Conservation (phyloP, 2,113 vertebrate species). For the Cyanoderma ruficeps region DNA sequence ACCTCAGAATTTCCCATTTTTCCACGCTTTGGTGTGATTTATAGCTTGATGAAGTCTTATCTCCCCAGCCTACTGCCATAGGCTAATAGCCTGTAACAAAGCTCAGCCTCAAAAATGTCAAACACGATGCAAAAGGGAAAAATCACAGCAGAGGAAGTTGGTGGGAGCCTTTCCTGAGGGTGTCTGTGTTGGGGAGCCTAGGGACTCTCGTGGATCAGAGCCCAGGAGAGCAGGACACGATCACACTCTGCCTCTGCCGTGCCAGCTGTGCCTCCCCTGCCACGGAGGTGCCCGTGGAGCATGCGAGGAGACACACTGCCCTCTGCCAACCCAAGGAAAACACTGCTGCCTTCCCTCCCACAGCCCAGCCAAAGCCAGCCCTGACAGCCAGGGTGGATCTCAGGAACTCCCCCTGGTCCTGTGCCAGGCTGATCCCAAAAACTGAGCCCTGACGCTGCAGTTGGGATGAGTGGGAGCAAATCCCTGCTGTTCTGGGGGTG, state of each 20-base stretch:
- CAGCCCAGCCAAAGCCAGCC: neutral
- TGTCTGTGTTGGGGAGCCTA: fast-evolving
- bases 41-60: slow-evolving; percentile 67
- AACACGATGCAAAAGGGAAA: slow-evolving; percentile 57
- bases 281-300: neutral
- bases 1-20: slow-evolving; percentile 45
- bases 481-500: neutral
- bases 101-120: slow-evolving; percentile 68
- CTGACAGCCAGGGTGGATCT: neutral
- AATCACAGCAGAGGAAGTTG: slow-evolving; percentile 21
- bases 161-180: slow-evolving; percentile 18
- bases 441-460: fast-evolving
- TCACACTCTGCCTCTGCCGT: fast-evolving
- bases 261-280: neutral
- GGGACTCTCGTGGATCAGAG: neutral
- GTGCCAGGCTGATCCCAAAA: neutral
- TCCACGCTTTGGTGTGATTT: slow-evolving; percentile 56
- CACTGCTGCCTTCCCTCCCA: neutral
- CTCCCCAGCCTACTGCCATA: slow-evolving; percentile 69
- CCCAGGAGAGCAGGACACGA: neutral
- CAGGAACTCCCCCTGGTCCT: fast-evolving
- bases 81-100: slow-evolving; percentile 71
- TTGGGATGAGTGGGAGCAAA: neutral
- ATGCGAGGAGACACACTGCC: neutral
- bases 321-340: neutral